A percentile compares a stretch with the other conserved stretches of the same genome.
These are phyloP conservation scores for Cheilosia urbana DNA, from an alignment of 2,888 invertebrate genomes.

Conservation along the genomic window DNA sequence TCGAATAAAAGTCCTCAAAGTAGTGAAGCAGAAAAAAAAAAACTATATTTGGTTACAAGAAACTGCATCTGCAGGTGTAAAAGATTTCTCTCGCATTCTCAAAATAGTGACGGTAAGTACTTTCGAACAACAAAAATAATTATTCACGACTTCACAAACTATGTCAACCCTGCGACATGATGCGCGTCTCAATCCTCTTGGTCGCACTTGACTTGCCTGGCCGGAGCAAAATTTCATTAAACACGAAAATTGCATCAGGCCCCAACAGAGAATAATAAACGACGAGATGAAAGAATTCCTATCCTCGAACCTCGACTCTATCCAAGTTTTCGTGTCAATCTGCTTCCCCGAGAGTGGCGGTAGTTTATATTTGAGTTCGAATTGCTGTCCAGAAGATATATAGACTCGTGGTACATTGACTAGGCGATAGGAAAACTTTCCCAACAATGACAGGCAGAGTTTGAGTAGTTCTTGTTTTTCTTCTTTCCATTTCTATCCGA, in stretches of 20 bases:
- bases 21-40: too few species aligned
- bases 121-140: too few species aligned
- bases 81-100: too few species aligned
- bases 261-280: conserved; percentile 13
- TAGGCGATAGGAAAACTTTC: neutral
- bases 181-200: neutral
- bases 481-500: conserved; percentile 4
- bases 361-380: conserved; percentile 2
- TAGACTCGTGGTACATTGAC: neutral
- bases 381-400: neutral
- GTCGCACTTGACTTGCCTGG: neutral
- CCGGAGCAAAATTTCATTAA: conserved; percentile 14
- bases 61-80: too few species aligned
- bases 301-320: conserved; percentile 7
- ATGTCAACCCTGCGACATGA: too few species aligned
- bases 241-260: conserved; percentile 21
- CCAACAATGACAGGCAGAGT: conserved; percentile 38
- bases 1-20: too few species aligned
- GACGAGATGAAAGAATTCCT: conserved; percentile 35
- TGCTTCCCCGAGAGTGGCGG: conserved; percentile 10
- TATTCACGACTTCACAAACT: too few species aligned
- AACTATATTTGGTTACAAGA: too few species aligned
- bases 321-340: conserved; percentile 28
- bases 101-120: too few species aligned
- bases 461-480: conserved; percentile 17